Evolutionary conservation across 2,113 vertebrate species (phyloP), one percentile per base, ranked within the genome.

Genomic region (Labeo rohita): DNA sequence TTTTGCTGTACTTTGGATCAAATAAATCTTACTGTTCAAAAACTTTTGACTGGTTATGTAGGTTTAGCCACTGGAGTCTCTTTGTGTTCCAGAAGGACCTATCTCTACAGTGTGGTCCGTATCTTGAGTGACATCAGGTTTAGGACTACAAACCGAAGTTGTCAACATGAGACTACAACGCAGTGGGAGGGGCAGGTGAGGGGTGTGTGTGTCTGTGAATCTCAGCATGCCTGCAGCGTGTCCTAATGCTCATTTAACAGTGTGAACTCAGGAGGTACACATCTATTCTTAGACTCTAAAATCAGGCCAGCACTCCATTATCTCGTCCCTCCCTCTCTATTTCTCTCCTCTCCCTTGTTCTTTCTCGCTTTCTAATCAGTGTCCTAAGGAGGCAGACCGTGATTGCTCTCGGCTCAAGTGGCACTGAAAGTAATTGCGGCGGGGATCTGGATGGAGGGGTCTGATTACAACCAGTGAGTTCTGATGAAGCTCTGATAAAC

Each of bases 251-350:
- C 49, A 79, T 85, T 86, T 80, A 76, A 84, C 83, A 83, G 74
- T 59, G 59, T 83, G 79, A 88, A 88, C 87, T 85, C 63, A 83
- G 15, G 28, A 90, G 59, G 81, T 63, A 80, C 73, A 87, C 65
- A 87, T 68, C 70, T 92, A 91, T 92, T 92, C 90, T 93, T 92
- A 90, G 92, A 90, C 65, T 76, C 87, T 39, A 87, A 28, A 92
- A 91, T 84, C 85, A 92, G 93, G 92, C 84, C 92, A 90, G 59
- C 82, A 82, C 28, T 83, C 28, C 81, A 80, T 84, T 88, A 85
- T 77, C 79, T 76, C 21, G 52, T 61, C 70, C 52, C 77, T 68
- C 54, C 47, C 34, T 63, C 76, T 21, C 66, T 2, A n/a, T 73
- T 65, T 70, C 7, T 87, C 83, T 68, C 50, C 61, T 81, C 49